These are phyloP conservation scores for Scaptomyza graminum DNA, from an alignment of 1,140 invertebrate genomes.

Conservation along the genomic window DNA sequence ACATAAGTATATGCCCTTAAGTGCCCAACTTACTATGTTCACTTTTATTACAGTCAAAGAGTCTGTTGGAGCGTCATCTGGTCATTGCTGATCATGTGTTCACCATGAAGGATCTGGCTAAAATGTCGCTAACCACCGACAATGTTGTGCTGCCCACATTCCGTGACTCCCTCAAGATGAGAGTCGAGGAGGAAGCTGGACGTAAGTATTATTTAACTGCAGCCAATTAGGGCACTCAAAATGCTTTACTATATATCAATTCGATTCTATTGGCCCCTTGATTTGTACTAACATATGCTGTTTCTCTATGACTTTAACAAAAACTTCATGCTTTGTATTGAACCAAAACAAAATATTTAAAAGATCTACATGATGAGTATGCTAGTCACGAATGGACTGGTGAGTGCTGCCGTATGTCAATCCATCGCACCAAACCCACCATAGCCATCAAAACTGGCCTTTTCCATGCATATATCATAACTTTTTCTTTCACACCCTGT, in stretches of 20 bases:
- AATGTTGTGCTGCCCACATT: conserved; percentile 88
- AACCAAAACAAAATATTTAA: conserved; percentile 61
- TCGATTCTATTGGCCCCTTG: conserved; percentile 53
- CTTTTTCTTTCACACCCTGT: conserved; percentile 16
- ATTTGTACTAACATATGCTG: conserved; percentile 63
- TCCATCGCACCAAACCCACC: conserved; percentile 67
- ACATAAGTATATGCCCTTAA: no score
- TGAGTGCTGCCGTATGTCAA: conserved; percentile 76
- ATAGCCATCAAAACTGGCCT: conserved; percentile 39
- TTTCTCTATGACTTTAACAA: conserved; percentile 60
- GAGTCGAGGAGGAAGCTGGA: conserved; percentile 89
- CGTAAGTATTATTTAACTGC: conserved; percentile 86
- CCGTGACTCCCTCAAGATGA: conserved; percentile 88
- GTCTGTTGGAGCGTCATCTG: conserved; percentile 92
- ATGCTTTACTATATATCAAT: conserved; percentile 39
- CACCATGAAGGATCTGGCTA: conserved; percentile 91
- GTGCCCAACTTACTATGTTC: background rate
- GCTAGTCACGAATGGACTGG: conserved; percentile 82
- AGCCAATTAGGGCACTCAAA: conserved; percentile 6
- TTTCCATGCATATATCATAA: conserved; percentile 50
- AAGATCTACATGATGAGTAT: conserved; percentile 83
- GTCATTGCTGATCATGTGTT: conserved; percentile 89
- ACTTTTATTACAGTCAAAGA: conserved; percentile 86
- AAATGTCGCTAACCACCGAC: conserved; percentile 85
- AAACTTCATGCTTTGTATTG: conserved; percentile 70